Evolutionary conservation across 1,140 invertebrate genomes (phyloP), one percentile per base, ranked within the genome.

Genomic region (Caenorhabditis inopinata): DNA sequence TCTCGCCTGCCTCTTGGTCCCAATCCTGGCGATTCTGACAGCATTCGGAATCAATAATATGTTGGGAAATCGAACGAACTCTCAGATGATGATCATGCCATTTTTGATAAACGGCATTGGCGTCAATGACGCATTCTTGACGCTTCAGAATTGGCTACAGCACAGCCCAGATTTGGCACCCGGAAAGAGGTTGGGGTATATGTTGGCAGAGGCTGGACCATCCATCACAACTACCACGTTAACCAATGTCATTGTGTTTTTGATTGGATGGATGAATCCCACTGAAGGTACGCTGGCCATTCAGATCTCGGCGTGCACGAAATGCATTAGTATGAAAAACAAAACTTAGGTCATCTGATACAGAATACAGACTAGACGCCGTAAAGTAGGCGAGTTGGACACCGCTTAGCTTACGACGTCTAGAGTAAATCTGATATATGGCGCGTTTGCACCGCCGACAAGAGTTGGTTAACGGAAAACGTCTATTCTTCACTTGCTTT

Each of bases 191-290:
- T 45, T 87, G 45, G 86, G 86, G 16, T 46, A 83, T n/a, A 79
- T 88, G 27, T 81, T 88, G 11, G 78, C 82, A 32, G 94, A 96
- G 88, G 95, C 96, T n/a, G 96, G 95, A 0, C 95, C 97, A 12
- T 97, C 95, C 1, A 96, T 98, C 77, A 98, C 96, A 25, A 97
- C 98, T 79, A 98, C 96, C 0, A 97, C 96, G 0, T 90, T 98
- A n/a, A 98, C 96, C 0, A 95, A 98, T 89, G 94, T 97, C 91
- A 92, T 97, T 80, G 95, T 95, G 18, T 97, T 98, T 89, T 93
- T 93, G 89, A 96, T 98, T 68, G 96, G 96, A 11, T 94, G 96
- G 82, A 93, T 96, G 83, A 96, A 94, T 45, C 94, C 95, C 0
- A 98, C 97, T 86, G 80, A 76, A 47, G 80, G 80, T 81, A 23